Evolutionary conservation across 2,797 vertebrate species (phyloP).

Genomic region (Diglossa cyanea): DNA sequence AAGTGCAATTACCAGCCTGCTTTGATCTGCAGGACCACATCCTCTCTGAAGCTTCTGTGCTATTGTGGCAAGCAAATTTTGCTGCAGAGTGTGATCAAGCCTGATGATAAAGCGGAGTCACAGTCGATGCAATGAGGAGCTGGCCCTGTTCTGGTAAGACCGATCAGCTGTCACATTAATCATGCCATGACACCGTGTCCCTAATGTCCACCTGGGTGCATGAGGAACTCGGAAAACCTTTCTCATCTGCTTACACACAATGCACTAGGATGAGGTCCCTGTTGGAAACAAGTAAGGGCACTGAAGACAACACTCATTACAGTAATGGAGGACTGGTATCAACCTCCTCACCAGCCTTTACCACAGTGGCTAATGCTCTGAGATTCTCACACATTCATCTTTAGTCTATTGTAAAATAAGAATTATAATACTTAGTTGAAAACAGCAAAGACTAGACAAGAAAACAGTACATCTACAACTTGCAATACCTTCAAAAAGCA

Average conservation of each 20-base stretch:
- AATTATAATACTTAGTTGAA: background rate
- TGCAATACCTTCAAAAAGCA: background rate
- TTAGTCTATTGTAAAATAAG: background rate
- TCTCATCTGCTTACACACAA: background rate
- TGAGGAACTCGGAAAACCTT: background rate
- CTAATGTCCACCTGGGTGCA: background rate
- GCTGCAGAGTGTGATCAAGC: background rate
- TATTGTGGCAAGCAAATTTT: background rate
- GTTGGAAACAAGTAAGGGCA: background rate
- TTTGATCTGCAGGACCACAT: background rate
- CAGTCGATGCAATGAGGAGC: background rate
- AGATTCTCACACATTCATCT: background rate
- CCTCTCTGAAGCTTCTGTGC: background rate
- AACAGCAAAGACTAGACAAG: background rate
- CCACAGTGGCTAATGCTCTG: background rate
- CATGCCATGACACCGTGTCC: background rate
- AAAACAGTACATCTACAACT: background rate
- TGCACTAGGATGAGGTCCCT: background rate
- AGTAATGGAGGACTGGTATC: background rate
- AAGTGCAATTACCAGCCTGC: background rate
- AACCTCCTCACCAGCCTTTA: background rate
- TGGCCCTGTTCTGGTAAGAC: background rate
- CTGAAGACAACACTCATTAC: background rate
- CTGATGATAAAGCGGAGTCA: fast-evolving
- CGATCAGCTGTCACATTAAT: background rate